These are phyloP conservation scores for Dione juno DNA, from an alignment of 2,888 invertebrate genomes.

Conservation along the genomic window DNA sequence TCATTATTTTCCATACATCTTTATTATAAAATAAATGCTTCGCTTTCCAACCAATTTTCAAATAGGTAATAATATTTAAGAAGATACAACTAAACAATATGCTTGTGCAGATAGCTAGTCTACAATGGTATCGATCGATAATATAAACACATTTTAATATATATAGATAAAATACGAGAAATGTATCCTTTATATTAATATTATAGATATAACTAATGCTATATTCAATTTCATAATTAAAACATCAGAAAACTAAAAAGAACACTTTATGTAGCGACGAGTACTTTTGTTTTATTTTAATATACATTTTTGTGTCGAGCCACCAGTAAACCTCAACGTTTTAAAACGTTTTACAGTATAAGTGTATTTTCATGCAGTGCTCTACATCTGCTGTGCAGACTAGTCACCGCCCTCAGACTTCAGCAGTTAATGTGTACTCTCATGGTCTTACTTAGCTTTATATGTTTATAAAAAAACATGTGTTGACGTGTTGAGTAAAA, in stretches of 20 bases:
- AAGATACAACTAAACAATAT: no score
- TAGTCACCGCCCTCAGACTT: background rate
- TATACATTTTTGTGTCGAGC: background rate
- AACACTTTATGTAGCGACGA: background rate
- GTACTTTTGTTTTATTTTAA: background rate
- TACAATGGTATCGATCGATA: no score
- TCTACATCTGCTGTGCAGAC: background rate
- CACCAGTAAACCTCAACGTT: background rate
- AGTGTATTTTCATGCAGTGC: background rate
- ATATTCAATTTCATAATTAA: background rate
- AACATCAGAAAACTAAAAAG: conserved; percentile 1
- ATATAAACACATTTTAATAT: no score
- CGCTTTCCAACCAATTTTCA: no score
- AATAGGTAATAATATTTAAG: no score
- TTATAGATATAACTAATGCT: background rate
- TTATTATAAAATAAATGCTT: no score
- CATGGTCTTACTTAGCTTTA: background rate
- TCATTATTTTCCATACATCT: no score
- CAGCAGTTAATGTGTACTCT: background rate
- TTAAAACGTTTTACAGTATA: background rate
- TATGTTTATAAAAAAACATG: background rate
- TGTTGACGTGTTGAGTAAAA: no score
- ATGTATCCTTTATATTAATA: background rate
- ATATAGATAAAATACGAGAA: background rate
- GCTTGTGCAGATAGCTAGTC: no score